Evolutionary conservation across 2,113 vertebrate genomes (phyloP), one percentile per base, ranked within the genome.

Genomic region (Arenaria interpres): DNA sequence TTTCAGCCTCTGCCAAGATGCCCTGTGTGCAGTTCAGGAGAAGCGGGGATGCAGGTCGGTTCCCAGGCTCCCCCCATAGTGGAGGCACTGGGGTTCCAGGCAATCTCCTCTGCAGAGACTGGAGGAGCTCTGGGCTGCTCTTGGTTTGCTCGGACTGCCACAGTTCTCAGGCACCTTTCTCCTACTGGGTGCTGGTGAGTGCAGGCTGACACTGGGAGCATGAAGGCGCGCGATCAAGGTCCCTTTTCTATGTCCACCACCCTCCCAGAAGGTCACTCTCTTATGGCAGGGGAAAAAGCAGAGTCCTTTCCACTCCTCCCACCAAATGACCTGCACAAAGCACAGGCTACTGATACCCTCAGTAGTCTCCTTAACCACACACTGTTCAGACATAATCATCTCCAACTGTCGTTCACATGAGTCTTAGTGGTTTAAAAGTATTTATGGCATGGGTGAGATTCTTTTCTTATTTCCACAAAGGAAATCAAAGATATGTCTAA

Each of bases 401-500:
- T 89, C 88, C 86, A 77, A 93, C 75, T 90, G 83, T 51, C 0
- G 0, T 41, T 89, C 83, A 66, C 22, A 25, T 63, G 85, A 59
- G 59, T 43, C 53, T 84, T 63, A 72, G 91, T 94, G 94, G 83
- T 93, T 97, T 95, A 33, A 72, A 81, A 86, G 71, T 67, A 95
- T 98, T 89, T 85, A 69, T 77, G 79, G 75, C 54, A 96, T 60
- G 88, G 37, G 35, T 48, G 39, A 95, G 72, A 84, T 66, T 60
- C 78, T 96, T 94, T 73, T 50, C 72, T 88, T 88, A 87, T 85
- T 85, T 85, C 71, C 90, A 74, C 69, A 91, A 89, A 95, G 90
- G 83, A 97, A 97, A 95, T 97, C 80, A 89, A 94, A 94, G 66
- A 33, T 79, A 90, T 90, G 96, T 95, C 88, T 85, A 93, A 93